Base-by-base conservation (phyloP, 1,140 invertebrate species). In the Orius insidiosus region DNA sequence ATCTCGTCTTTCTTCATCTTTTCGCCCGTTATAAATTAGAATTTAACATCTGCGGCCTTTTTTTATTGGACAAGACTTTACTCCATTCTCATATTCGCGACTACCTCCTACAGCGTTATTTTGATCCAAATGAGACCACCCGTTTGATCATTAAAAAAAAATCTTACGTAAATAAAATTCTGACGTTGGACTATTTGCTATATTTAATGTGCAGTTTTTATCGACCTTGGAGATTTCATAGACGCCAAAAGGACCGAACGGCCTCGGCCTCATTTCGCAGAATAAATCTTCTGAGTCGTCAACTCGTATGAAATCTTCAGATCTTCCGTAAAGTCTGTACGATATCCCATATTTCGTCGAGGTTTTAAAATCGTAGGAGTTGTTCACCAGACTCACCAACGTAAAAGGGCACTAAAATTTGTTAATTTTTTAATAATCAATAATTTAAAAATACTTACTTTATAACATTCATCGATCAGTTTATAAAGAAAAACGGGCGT, bases 221-320 rank as follows among this genome's bases (percentile, higher is more conserved):
- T 68, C 54, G n/a, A 61, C 59, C 0, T 74, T 54, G 18, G 63
- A 68, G 15, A 82, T 57, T 44, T 75, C 68, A 53, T 85, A 85
- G 38, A 82, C 69, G 5, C 82, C 81, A 56, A 80, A 85, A 61
- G 84, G 70, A 9, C 74, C 75, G 49, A 83, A 56, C 37, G 72
- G 62, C 18, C 45, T 41, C 1, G 68, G 65, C 8, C 60, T 54
- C 8, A 78, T 48, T 55, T 79, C 68, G 58, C 76, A 76, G 47
- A 66, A 49, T 18, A 70, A 41, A 52, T 11, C 61, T 46, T 42
- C 64, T 64, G 51, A 15, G 32, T 53, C 49, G 24, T 42, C 36
- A 13, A 14, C 46, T 18, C 43, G 18, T 18, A 52, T 46, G 36
- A 33, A 38, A 19, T 42, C 35, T 38, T 46, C 45, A 7, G 16